Evolutionary conservation across 2,888 invertebrate species (phyloP), one percentile per base, ranked within the genome.

Genomic region (Tineola bisselliella): DNA sequence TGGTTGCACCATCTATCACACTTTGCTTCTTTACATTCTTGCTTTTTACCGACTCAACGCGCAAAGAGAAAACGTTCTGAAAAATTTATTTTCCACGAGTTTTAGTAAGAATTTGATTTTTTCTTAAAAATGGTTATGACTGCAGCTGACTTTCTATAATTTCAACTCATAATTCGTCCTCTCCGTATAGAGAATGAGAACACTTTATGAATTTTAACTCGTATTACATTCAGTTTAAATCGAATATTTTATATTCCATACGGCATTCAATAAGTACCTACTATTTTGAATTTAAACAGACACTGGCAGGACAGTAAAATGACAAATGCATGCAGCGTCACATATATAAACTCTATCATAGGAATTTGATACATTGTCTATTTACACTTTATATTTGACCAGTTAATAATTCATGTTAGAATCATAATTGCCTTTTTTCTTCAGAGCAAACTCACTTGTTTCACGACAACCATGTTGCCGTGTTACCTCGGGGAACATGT

Each of bases 51-150:
- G 48, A 58, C 33, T 58, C 58, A 58, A 58, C 31, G 58, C 58
- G 58, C 58, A 58, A 15, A 58, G 58, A 31, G 58, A 58, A 58
- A 58, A 58, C 58, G 58, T 58, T 58, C 58, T 33, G 15, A 5
- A 17, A 58, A 58, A 58, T 58, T 58, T 58, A 58, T 33, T 11
- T 33, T 58, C 58, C 31, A 15, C 33, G 58, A 58, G 33, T 11
- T 33, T 58, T 58, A 58, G 33, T 33, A 58, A 58, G 58, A 58
- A 58, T 58, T 58, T 58, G 58, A 58, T 33, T 58, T 33, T 58
- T 58, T 58, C 58, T 58, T 33, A 58, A 58, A 58, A 58, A 58
- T 58, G 58, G 58, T 58, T 58, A 58, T 58, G 58, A 58, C 58
- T 58, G 58, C 58, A 58, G 58, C 33, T 58, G 33, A 33, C 58